A percentile compares a stretch with the other conserved stretches of the same genome.
Conservation (phyloP, 2,113 vertebrate genomes). For the Urocynchramus pylzowi region DNA sequence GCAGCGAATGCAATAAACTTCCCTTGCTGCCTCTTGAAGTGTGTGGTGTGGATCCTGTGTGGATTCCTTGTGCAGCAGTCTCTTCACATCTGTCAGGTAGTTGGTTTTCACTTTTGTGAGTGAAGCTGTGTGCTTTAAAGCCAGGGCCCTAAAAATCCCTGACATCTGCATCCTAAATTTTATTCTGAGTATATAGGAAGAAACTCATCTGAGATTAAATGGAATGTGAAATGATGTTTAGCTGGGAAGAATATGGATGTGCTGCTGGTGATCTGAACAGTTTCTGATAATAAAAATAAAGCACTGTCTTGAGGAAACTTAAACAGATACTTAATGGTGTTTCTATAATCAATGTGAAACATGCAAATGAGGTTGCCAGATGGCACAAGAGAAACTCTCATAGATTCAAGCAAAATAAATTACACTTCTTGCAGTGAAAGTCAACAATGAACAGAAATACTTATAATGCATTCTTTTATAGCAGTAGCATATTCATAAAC, state of each 20-base stretch:
- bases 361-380: neutral
- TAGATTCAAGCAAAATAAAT: neutral
- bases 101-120: neutral
- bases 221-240: neutral
- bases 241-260: neutral
- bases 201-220: neutral
- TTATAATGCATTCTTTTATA: neutral
- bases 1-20: neutral
- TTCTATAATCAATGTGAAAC: neutral
- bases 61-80: neutral
- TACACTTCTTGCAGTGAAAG: neutral
- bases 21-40: neutral
- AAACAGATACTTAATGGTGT: neutral
- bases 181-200: neutral
- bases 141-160: neutral
- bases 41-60: neutral
- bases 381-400: neutral
- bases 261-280: neutral
- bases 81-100: neutral
- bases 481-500: neutral
- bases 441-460: neutral
- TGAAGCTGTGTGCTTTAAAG: neutral
- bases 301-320: neutral
- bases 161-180: neutral
- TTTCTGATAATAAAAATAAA: neutral